Evolutionary conservation across 1,140 invertebrate species (phyloP).

Genomic region (Tribolium castaneum): DNA sequence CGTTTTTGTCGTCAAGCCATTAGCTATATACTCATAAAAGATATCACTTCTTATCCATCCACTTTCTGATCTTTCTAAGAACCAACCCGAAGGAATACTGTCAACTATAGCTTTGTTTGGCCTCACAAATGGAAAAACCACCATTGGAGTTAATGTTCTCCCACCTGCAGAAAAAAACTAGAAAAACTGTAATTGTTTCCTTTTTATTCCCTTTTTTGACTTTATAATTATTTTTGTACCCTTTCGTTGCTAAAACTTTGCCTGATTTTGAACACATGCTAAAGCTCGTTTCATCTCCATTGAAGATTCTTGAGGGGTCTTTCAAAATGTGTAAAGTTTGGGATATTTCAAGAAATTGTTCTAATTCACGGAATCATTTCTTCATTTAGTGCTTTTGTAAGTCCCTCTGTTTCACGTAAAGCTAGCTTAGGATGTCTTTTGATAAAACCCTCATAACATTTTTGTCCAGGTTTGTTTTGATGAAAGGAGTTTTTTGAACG

Average conservation of each 20-base stretch:
- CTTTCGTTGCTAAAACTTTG: slow-evolving; percentile 4
- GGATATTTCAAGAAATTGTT: no score
- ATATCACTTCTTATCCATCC: slow-evolving; percentile 63
- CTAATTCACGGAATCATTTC: no score
- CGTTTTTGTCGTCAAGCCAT: slow-evolving; percentile 55
- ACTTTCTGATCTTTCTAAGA: slow-evolving; percentile 58
- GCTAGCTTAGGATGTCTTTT: no score
- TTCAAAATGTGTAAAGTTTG: not conserved
- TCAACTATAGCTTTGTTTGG: slow-evolving; percentile 49
- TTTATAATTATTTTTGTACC: slow-evolving; percentile 17
- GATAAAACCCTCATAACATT: no score
- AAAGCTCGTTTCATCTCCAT: slow-evolving; percentile 18
- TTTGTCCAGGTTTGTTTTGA: no score
- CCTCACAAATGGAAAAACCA: slow-evolving; percentile 53
- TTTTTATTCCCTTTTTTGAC: slow-evolving; percentile 17
- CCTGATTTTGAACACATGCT: slow-evolving; percentile 5
- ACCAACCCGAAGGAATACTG: slow-evolving; percentile 58
- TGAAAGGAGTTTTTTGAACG: no score
- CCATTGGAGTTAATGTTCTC: slow-evolving; percentile 48
- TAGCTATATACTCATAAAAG: slow-evolving; percentile 64
- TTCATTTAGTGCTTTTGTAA: no score
- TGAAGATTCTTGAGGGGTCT: slow-evolving; percentile 39
- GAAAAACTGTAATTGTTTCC: not conserved
- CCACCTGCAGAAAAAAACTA: slow-evolving; percentile 47
- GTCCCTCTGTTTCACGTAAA: no score